A percentile compares a stretch with the other conserved stretches of the same genome.
Conservation (phyloP, 2,797 vertebrate species). For the Iguana delicatissima region DNA sequence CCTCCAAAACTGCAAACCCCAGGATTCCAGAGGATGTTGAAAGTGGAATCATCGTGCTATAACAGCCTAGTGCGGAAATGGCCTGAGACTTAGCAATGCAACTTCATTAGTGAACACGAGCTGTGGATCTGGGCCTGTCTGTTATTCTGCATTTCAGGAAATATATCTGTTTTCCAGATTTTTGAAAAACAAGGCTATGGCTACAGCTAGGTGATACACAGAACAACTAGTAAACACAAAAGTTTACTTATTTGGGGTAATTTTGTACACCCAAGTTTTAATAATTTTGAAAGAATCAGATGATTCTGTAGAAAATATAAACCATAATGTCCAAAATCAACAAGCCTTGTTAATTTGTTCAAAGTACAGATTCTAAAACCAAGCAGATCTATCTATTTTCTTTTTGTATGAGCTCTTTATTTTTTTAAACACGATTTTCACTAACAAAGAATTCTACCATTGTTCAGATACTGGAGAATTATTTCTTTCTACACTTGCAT, state of each 20-base stretch:
- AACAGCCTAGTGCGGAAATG: too few relatives aligned
- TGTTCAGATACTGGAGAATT: slow-evolving; percentile 55
- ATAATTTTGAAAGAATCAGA: slow-evolving; percentile 73
- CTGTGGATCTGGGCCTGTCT: rapidly evolving
- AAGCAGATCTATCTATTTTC: slow-evolving; percentile 44
- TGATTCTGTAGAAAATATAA: slow-evolving; percentile 68
- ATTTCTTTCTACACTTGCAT: slow-evolving; percentile 57
- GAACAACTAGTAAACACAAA: slow-evolving; percentile 41
- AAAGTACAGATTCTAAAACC: slow-evolving; percentile 50
- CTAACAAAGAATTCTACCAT: slow-evolving; percentile 45
- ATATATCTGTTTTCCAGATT: slow-evolving; percentile 38
- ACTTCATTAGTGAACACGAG: neutral
- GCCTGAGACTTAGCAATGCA: neutral
- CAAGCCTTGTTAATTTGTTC: slow-evolving; percentile 48
- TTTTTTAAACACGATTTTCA: slow-evolving; percentile 64
- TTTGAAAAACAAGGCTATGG: slow-evolving; percentile 50
- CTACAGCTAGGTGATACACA: slow-evolving; percentile 21
- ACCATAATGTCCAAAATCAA: slow-evolving; percentile 68
- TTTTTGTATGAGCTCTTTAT: slow-evolving; percentile 23
- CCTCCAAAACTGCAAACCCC: too few relatives aligned
- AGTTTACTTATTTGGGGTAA: slow-evolving; percentile 38
- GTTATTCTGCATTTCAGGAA: slow-evolving; percentile 25
- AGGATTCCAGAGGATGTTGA: too few relatives aligned
- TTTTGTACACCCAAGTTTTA: slow-evolving; percentile 68
- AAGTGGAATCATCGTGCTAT: too few relatives aligned